Evolutionary conservation across 1,140 invertebrate genomes (phyloP), one percentile per base, ranked within the genome.

Genomic region (Adoxophyes honmai): DNA sequence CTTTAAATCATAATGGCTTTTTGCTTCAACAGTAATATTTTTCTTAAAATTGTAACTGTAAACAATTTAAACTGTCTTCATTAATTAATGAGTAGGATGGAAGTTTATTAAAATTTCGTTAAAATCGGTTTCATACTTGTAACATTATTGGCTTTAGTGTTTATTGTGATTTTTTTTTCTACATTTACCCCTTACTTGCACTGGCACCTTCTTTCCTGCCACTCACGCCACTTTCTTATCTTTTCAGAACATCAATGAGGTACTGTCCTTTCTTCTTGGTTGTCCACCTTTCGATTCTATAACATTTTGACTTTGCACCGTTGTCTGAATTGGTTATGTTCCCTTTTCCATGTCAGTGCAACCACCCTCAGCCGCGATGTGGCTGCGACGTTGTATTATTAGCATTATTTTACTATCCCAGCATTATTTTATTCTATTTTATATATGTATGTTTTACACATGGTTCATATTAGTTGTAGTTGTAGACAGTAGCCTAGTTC

Each of bases 201-300:
- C 59, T 63, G 61, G 73, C 81, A 82, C 81, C 59, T 62, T 66
- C 69, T 68, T 74, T 60, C 68, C 57, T 55, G 62, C 70, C 66
- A 77, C 77, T 82, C 68, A 88, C 86, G 75, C 73, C 64, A 74
- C 74, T 87, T 82, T 88, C 79, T 88, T 86, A 60, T 88, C 82
- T 88, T 88, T 88, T 86, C 86, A 88, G 86, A 88, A 86, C 76
- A 74, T 87, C 82, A 72, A 78, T 85, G 86, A 88, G 86, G 86
- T 88, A 88, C 81, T 87, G 82, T 82, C 70, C 80, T 68, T 79
- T 80, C 69, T 76, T 73, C 69, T 70, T 74, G 66, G 64, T 62
- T 75, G 59, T 72, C 66, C 78, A 66, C 70, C 62, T 70, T 76
- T 75, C 59, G 55, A 62, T 68, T 70, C 75, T 75, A 73, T 75